These are phyloP conservation scores for Fulica atra DNA, from an alignment of 2,113 vertebrate species.

Conservation along the genomic window DNA sequence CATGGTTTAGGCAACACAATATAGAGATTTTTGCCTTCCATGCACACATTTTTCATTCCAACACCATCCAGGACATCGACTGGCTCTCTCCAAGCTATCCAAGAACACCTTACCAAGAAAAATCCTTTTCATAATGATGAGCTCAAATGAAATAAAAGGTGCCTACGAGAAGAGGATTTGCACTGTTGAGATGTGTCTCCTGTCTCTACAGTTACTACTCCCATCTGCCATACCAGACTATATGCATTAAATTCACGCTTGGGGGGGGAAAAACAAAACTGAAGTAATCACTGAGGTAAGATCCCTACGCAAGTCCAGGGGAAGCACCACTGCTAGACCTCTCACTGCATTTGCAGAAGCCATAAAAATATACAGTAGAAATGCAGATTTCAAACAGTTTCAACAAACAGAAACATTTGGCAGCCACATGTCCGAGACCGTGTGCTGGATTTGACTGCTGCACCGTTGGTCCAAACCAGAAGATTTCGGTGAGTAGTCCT, in stretches of 20 bases:
- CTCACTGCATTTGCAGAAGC: conserved; percentile 24
- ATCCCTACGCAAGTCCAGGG: conserved; percentile 36
- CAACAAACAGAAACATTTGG: conserved; percentile 54
- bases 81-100: background rate
- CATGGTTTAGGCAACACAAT: background rate
- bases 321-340: background rate
- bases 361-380: conserved; percentile 59
- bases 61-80: background rate
- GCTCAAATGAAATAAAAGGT: background rate
- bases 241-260: conserved; percentile 18
- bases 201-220: background rate
- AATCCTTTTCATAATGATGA: background rate
- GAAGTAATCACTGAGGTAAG: conserved; percentile 5
- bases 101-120: background rate
- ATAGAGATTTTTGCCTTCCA: background rate
- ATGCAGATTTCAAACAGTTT: background rate
- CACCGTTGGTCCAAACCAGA: background rate
- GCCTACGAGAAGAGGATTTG: background rate
- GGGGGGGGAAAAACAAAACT: background rate
- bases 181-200: background rate
- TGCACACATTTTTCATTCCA: background rate
- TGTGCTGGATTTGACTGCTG: background rate
- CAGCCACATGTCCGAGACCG: conserved; percentile 50
- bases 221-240: background rate
- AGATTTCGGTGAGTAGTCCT: background rate